phyloP scores from a whole-genome alignment of 2,888 invertebrate species.

The Coenonympha arcania region DNA sequence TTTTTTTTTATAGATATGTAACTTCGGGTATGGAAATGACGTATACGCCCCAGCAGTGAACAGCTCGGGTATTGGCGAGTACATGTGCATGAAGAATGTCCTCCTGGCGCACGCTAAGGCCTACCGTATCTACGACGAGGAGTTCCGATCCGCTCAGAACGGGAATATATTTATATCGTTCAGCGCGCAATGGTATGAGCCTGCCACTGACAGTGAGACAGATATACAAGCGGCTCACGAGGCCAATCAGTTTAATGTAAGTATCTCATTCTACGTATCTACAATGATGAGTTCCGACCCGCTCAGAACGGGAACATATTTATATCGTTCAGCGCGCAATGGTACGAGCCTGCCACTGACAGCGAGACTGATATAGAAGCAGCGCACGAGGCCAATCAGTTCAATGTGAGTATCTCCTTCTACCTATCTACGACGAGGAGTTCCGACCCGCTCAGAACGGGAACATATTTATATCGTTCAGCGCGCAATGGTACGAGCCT shows the following conservation, averaged over 20 bases:
- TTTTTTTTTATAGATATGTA: too few relatives aligned
- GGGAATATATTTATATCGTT: constrained; percentile 30
- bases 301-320: constrained; percentile 42
- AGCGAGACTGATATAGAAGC: too few relatives aligned
- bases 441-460: too few relatives aligned
- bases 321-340: too few relatives aligned
- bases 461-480: constrained; percentile 8
- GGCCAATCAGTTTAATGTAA: constrained; percentile 49
- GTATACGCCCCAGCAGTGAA: constrained; percentile 44
- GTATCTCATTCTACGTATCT: constrained; percentile 68
- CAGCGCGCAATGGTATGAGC: constrained; percentile 27
- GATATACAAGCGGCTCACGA: constrained; percentile 57
- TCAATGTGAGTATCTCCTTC: too few relatives aligned
- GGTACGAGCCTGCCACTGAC: too few relatives aligned
- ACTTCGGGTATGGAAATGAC: constrained; percentile 49
- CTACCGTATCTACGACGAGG: constrained; percentile 56
- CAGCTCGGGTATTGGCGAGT: constrained; percentile 53
- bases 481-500: constrained; percentile 29
- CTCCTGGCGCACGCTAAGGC: constrained; percentile 71
- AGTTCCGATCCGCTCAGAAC: constrained; percentile 42
- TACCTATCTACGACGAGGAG: too few relatives aligned
- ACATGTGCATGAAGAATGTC: constrained; percentile 70
- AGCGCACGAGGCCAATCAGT: too few relatives aligned
- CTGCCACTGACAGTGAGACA: constrained; percentile 46
- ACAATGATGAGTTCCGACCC: constrained; percentile 45